Evolutionary conservation across 1,140 invertebrate genomes (phyloP).

Genomic region (Neoseiulus cucumeris): DNA sequence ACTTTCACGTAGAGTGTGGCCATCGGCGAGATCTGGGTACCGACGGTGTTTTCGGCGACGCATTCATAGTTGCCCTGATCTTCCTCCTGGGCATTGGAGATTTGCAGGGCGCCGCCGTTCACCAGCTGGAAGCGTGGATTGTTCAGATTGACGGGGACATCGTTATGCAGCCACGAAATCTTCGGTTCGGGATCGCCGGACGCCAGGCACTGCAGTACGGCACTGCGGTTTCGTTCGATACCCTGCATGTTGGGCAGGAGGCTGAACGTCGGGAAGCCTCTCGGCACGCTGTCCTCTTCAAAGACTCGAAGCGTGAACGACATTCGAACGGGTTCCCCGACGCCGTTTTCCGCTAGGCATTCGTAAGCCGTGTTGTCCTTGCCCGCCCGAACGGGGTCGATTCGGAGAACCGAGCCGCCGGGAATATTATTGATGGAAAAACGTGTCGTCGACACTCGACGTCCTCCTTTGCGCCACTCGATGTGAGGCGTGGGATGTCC

Average conservation of each 20-base stretch:
- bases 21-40: conserved; percentile 74
- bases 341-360: conserved; percentile 32
- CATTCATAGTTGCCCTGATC: conserved; percentile 85
- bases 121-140: conserved; percentile 64
- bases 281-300: conserved; percentile 62
- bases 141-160: conserved; percentile 60
- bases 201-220: conserved; percentile 65
- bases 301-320: conserved; percentile 66
- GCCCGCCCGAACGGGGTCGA: conserved; percentile 60
- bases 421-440: conserved; percentile 30
- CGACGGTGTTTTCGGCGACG: conserved; percentile 68
- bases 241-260: conserved; percentile 62
- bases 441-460: conserved; percentile 25
- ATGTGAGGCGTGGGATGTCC: conserved; percentile 50
- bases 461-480: conserved; percentile 30
- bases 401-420: conserved; percentile 63
- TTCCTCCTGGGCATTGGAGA: conserved; percentile 62
- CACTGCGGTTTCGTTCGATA: conserved; percentile 81
- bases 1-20: conserved; percentile 84
- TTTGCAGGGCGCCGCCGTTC: conserved; percentile 62
- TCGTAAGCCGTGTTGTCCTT: conserved; percentile 79
- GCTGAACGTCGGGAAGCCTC: conserved; percentile 72
- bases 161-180: conserved; percentile 79
- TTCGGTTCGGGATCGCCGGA: conserved; percentile 59
- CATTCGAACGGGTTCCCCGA: conserved; percentile 59